Evolutionary conservation across 2,113 vertebrate genomes (phyloP).

Genomic region (Promerops cafer): DNA sequence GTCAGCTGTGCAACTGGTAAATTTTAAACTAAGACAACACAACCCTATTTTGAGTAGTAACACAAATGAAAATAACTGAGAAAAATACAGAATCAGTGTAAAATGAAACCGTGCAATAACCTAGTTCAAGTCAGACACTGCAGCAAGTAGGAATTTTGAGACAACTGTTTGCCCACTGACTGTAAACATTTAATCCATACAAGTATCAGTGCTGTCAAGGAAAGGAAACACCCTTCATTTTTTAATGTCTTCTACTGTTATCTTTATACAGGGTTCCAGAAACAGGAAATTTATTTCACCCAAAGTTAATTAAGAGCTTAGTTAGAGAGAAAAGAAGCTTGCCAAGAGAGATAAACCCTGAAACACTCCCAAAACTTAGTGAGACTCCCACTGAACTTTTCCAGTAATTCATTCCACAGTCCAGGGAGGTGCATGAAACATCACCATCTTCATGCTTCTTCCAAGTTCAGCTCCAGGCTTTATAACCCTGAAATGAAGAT

Average conservation of each 20-base stretch:
- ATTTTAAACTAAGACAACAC: background rate
- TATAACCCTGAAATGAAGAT: background rate
- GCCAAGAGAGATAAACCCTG: conserved; percentile 1
- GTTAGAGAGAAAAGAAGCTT: background rate
- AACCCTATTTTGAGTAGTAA: background rate
- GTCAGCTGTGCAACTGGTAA: background rate
- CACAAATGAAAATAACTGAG: background rate
- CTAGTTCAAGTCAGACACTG: background rate
- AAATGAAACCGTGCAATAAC: background rate
- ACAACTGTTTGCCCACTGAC: background rate
- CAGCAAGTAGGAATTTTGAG: background rate
- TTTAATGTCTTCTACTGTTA: background rate
- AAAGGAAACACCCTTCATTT: background rate
- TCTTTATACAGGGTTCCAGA: background rate
- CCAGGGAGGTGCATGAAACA: background rate
- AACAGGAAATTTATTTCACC: background rate
- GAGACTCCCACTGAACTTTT: background rate
- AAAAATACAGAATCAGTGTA: background rate
- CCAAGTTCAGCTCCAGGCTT: background rate
- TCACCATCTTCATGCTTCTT: background rate
- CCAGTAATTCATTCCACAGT: background rate
- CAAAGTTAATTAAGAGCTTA: background rate
- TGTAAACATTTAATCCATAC: background rate
- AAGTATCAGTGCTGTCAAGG: background rate
- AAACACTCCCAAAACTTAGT: background rate